Conservation (phyloP, 2,113 vertebrate species). For the Halcyon senegalensis region DNA sequence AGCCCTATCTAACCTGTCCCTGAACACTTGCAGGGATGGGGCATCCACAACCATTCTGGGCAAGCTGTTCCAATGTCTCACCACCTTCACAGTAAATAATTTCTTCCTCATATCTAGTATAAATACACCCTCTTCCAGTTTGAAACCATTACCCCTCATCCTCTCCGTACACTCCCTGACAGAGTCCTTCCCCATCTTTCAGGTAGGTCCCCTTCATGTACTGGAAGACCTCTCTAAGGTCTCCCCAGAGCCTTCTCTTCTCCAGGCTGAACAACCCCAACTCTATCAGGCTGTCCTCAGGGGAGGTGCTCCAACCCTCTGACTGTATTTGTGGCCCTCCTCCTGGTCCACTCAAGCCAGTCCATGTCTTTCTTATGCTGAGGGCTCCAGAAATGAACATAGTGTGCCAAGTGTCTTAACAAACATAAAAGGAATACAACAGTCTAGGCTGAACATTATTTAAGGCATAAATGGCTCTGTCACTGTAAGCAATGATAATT, state of each 20-base stretch:
- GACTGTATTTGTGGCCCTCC: background rate
- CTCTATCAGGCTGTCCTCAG: background rate
- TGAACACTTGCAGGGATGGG: background rate
- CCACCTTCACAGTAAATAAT: background rate
- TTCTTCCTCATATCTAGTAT: background rate
- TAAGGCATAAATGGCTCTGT: background rate
- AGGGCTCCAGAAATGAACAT: background rate
- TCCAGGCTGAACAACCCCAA: background rate
- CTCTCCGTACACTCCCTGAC: too few relatives aligned
- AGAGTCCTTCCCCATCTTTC: background rate
- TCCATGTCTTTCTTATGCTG: background rate
- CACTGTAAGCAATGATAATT: background rate
- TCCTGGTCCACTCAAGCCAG: background rate
- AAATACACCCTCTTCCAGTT: too few relatives aligned
- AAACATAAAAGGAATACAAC: background rate
- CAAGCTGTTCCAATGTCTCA: background rate
- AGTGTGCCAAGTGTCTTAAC: background rate
- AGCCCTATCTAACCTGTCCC: too few relatives aligned
- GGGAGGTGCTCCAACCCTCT: background rate
- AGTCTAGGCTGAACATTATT: background rate
- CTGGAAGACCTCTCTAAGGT: background rate
- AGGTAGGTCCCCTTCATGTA: background rate
- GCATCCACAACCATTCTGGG: background rate
- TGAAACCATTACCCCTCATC: too few relatives aligned
- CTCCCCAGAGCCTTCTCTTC: background rate